These are phyloP conservation scores for Bombus haemorrhoidalis DNA, from an alignment of 1,140 invertebrate genomes.

Conservation along the genomic window DNA sequence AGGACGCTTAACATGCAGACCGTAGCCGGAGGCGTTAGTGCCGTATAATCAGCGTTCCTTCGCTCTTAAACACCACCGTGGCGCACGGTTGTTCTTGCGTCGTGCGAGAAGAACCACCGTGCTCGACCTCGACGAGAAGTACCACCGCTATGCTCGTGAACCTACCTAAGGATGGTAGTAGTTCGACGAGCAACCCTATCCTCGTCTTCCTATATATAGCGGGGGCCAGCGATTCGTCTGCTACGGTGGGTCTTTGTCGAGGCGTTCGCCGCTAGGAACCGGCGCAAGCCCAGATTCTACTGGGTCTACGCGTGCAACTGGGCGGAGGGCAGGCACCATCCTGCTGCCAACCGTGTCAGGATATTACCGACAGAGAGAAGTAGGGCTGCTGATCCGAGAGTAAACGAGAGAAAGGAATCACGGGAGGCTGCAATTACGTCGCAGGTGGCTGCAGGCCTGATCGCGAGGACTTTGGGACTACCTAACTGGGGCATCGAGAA, in stretches of 20 bases:
- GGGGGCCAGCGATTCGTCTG: neutral
- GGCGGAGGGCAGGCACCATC: constrained; percentile 19
- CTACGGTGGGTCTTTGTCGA: neutral
- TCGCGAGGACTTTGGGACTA: constrained; percentile 57
- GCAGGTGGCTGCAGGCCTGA: constrained; percentile 66
- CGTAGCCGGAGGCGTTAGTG: constrained; percentile 65
- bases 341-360: constrained; percentile 44
- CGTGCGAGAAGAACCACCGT: constrained; percentile 8
- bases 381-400: constrained; percentile 9
- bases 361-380: constrained; percentile 47
- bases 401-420: constrained; percentile 20
- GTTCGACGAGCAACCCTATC: neutral
- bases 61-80: constrained; percentile 57
- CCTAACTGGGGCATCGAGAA: constrained; percentile 74
- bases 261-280: constrained; percentile 18
- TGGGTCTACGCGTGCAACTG: constrained; percentile 21
- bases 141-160: constrained; percentile 21
- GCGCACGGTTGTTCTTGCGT: constrained; percentile 21
- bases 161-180: neutral
- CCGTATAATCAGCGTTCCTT: constrained; percentile 75
- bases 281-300: constrained; percentile 1
- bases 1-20: constrained; percentile 68
- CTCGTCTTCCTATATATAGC: neutral
- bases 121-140: neutral
- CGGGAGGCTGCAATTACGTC: constrained; percentile 69